Conservation (phyloP, 2,797 vertebrate genomes). For the Lagodon rhomboides region DNA sequence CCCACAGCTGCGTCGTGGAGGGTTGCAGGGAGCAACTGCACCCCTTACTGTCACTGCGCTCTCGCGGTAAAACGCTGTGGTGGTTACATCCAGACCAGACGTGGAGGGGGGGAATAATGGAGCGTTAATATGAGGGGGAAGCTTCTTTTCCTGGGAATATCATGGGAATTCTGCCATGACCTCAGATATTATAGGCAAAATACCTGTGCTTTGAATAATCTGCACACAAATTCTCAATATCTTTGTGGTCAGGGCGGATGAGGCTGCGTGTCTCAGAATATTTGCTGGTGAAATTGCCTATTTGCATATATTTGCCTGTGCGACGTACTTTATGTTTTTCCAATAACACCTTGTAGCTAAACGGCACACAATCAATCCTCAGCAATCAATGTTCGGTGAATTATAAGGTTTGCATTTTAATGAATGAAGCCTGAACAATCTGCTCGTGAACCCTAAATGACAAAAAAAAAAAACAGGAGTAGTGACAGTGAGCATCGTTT, state of each 20-base stretch:
- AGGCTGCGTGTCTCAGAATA: conserved; percentile 2
- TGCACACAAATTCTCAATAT: background rate
- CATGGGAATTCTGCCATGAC: conserved; percentile 19
- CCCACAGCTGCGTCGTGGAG: conserved; percentile 80
- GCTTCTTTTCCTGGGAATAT: conserved; percentile 5
- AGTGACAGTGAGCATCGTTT: conserved; percentile 92
- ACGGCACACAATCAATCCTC: conserved; percentile 39
- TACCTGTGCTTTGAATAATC: background rate
- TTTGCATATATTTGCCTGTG: conserved; percentile 43
- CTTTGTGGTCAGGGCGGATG: background rate
- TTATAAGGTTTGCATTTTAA: conserved; percentile 35
- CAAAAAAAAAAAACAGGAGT: conserved; percentile 13
- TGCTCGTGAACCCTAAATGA: conserved; percentile 28
- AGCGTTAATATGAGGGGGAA: conserved; percentile 16
- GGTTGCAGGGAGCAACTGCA: conserved; percentile 64
- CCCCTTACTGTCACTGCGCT: conserved; percentile 63
- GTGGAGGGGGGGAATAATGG: conserved; percentile 33
- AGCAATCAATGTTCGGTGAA: conserved; percentile 30
- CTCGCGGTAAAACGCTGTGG: conserved; percentile 42
- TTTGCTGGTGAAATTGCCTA: conserved; percentile 27
- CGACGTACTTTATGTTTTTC: conserved; percentile 37
- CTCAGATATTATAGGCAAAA: background rate
- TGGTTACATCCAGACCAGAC: conserved; percentile 49
- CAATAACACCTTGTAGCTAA: conserved; percentile 38
- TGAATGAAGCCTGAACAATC: conserved; percentile 31